Evolutionary conservation across 2,888 invertebrate species (phyloP), one percentile per base, ranked within the genome.

Genomic region (Pristionchus japonicus): DNA sequence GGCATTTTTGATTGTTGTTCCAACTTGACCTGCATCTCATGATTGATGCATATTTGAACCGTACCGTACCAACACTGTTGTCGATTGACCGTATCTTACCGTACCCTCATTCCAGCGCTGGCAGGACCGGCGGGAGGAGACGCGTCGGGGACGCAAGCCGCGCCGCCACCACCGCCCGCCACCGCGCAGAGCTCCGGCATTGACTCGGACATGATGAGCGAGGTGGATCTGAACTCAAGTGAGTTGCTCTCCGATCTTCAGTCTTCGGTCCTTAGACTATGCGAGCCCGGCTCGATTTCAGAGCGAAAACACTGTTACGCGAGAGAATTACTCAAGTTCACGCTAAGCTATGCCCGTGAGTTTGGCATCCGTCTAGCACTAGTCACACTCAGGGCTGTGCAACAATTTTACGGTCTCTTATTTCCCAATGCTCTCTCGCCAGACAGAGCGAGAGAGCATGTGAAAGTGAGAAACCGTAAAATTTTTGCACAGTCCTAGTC

Each of bases 121-220:
- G 77, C 77, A 47, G 43, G 77, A 77, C n/a, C 27, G 43, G 77
- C 47, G 43, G 77, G n/a, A 77, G 77, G 27, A 9, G 77, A n/a
- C 20, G 43, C 47, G 47, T 27, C 31, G 17, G 64, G 31, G 64
- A 11, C 64, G 64, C 9, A 20, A 20, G 17, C 13, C 31, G 64
- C 31, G 31, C 64, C 64, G 31, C 31, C 31, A 27, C 40, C 74
- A n/a, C 43, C 77, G 6, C 77, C 77, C 43, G 17, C 40, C 15
- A n/a, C 40, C 17, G 23, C 40, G 43, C 43, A 43, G 43, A 77
- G 82, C 82, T 27, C 31, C 23, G 82, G 52, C 20, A 49, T 83
- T 23, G 82, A 83, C 34, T 52, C 52, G 52, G 82, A 83, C 34
- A 49, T 83, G 82, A 83, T 83, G 82, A 83, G 82, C 52, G 82